Evolutionary conservation across 30 jellyfish, hydroid and myxozoan species (phyloP).

Genomic region (Turritopsis rubra): DNA sequence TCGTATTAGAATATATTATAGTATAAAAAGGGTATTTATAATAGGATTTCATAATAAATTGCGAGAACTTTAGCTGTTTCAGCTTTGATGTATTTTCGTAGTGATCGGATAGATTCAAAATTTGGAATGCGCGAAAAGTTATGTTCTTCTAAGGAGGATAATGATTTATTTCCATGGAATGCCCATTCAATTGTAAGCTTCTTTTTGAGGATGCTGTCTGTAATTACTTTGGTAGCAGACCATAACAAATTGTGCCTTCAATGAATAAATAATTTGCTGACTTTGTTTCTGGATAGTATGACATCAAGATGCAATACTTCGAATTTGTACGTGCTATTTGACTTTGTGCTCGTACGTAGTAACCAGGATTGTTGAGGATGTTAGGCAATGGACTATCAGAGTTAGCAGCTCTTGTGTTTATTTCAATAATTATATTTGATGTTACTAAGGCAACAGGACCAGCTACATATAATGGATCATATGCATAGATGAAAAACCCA

Average conservation of each 20-base stretch:
- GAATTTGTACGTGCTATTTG: conserved; percentile 32
- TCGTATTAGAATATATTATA: not conserved
- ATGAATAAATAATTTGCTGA: conserved; percentile 23
- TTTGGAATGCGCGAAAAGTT: conserved; percentile 10
- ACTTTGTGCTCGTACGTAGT: conserved; percentile 18
- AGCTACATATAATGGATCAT: conserved; percentile 14
- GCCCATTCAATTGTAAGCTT: conserved; percentile 6
- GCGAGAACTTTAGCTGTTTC: not conserved
- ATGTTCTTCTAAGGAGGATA: not conserved
- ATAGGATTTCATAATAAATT: not conserved
- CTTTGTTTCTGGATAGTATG: conserved; percentile 21
- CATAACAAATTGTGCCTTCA: conserved; percentile 8
- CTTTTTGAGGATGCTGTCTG: conserved; percentile 11
- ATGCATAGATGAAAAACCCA: conserved; percentile 20
- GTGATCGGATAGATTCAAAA: not conserved
- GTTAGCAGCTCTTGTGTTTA: conserved; percentile 24
- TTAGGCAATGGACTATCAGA: conserved; percentile 17
- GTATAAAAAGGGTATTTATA: not conserved
- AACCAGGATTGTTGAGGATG: conserved; percentile 15
- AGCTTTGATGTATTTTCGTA: not conserved
- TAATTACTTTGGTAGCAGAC: not conserved
- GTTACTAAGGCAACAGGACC: conserved; percentile 30
- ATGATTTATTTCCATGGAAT: conserved; percentile 10
- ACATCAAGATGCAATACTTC: conserved; percentile 14
- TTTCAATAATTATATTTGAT: not conserved